Conservation (phyloP, 2,797 vertebrate species). For the Cryptoprocta ferox region DNA sequence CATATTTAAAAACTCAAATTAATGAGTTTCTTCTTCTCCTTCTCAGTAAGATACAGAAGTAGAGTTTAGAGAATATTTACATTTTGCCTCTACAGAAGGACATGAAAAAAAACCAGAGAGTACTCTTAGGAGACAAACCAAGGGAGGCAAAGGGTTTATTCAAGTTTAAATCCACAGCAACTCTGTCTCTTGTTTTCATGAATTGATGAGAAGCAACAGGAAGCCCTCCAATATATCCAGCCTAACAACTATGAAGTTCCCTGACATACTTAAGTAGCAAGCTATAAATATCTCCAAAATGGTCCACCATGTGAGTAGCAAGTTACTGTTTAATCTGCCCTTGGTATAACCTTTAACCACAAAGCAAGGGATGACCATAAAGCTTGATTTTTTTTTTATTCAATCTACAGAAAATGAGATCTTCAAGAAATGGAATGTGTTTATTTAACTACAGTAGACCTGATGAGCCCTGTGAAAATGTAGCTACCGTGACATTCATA, state of each 20-base stretch:
- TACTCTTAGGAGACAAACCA: conserved; percentile 6
- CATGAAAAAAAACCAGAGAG: not conserved
- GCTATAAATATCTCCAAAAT: not conserved
- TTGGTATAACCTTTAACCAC: conserved; percentile 11
- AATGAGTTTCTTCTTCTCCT: conserved; percentile 63
- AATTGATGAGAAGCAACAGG: conserved; percentile 25
- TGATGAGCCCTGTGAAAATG: not conserved
- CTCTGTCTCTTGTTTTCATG: not conserved
- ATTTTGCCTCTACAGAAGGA: conserved; percentile 23
- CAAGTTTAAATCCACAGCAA: conserved; percentile 4
- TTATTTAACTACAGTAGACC: conserved; percentile 8
- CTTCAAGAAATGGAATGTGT: not conserved
- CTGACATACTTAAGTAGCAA: not conserved
- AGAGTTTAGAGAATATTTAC: conserved; percentile 32
- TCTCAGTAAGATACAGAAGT: not conserved
- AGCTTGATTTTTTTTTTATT: conserved; percentile 11
- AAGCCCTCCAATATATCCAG: not conserved
- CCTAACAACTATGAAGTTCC: not conserved
- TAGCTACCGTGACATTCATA: not conserved
- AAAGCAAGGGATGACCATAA: conserved; percentile 18
- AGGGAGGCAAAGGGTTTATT: not conserved
- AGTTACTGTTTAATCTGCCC: conserved; percentile 1
- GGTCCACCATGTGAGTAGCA: not conserved
- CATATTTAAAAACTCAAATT: conserved; percentile 56
- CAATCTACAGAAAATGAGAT: conserved; percentile 10